Evolutionary conservation across 2,797 vertebrate species (phyloP), one percentile per base, ranked within the genome.

Genomic region (Eleutherodactylus coqui): DNA sequence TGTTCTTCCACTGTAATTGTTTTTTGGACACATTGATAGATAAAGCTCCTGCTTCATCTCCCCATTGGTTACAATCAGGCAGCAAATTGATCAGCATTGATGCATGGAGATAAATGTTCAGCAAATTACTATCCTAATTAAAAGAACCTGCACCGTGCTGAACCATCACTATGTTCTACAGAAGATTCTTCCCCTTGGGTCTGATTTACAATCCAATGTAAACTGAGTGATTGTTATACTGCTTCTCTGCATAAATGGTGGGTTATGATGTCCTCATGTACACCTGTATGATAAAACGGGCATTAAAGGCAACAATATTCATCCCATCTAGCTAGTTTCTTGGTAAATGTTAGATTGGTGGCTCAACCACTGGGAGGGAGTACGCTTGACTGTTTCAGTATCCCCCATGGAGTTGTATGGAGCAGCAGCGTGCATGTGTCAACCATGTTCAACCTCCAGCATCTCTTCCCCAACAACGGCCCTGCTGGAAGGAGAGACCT

Each of bases 31-130:
- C 24, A 14, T 45, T 45, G 70, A 45, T 64, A 32, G 60, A 64
- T 70, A 9, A 41, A 24, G 19, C 2, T 45, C 13, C 24, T n/a
- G 38, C 41, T 6, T 43, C 38, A 5, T 45, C 41, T 45, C 70
- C 70, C 24, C 41, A 73, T 45, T 73, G 41, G 70, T 27, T 41
- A 73, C 38, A 27, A 73, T 73, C 45, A 45, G 34, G 70, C 38
- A n/a, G 70, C 16, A 45, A 5, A 73, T 73, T 45, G 70, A 27
- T 73, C 38, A 0, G 70, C n/a, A 16, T 45, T 43, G 70, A 27
- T 45, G 70, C 10, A 6, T 0, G n/a, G 70, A 73, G 70, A 73
- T 45, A 45, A 73, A 73, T 73, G 70, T 16, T 11, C 38, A 45
- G 70, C 24, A 11, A n/a, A 45, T 73, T 11, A 72, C 36, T 27